These are phyloP conservation scores for Anarsia innoxiella DNA, from an alignment of 2,888 invertebrate genomes.

Conservation along the genomic window DNA sequence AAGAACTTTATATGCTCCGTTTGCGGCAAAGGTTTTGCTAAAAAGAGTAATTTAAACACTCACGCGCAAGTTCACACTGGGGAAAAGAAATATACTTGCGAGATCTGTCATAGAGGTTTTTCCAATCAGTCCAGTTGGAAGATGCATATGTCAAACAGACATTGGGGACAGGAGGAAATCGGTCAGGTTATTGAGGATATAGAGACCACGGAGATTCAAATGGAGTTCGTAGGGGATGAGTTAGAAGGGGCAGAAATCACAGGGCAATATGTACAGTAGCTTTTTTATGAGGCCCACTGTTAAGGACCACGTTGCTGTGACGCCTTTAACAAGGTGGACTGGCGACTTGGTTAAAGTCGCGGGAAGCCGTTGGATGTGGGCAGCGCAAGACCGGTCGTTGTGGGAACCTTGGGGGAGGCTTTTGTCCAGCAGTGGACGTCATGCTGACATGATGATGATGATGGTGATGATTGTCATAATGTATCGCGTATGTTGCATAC, in stretches of 20 bases:
- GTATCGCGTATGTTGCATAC: too few species aligned
- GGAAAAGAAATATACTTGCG: conserved; percentile 65
- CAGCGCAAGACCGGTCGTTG: too few species aligned
- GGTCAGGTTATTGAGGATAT: conserved; percentile 30
- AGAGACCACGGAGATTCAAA: conserved; percentile 35
- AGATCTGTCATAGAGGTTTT: conserved; percentile 72
- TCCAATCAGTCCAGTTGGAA: conserved; percentile 52
- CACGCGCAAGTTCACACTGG: conserved; percentile 76
- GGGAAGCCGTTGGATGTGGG: too few species aligned
- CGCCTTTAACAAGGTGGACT: too few species aligned
- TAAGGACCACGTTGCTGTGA: too few species aligned
- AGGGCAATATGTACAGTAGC: conserved; percentile 18
- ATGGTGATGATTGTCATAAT: too few species aligned
- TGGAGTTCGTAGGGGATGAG: conserved; percentile 45
- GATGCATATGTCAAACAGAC: conserved; percentile 43
- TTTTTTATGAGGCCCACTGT: too few species aligned
- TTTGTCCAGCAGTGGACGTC: too few species aligned
- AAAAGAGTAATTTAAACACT: conserved; percentile 75
- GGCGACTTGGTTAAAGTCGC: too few species aligned
- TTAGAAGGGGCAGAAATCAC: conserved; percentile 34
- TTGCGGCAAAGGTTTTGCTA: conserved; percentile 76
- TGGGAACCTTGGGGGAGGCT: too few species aligned
- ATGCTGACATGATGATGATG: too few species aligned
- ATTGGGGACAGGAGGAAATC: conserved; percentile 34
- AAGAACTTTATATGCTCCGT: conserved; percentile 73